Conservation (phyloP, 2,797 vertebrate genomes). For the Pangasius djambal region DNA sequence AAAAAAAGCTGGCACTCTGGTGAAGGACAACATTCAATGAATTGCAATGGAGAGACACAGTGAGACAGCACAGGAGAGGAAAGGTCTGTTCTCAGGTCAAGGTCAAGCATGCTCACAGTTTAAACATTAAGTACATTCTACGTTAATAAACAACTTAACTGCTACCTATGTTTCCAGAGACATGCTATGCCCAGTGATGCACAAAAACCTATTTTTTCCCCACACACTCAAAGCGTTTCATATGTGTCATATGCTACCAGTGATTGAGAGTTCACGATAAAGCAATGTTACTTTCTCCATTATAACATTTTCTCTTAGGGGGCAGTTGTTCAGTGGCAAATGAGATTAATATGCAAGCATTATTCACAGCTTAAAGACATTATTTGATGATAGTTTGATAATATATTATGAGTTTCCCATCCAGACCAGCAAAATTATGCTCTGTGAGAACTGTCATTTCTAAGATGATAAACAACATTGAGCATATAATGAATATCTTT, state of each 20-base stretch:
- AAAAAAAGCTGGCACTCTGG: slow-evolving; percentile 70
- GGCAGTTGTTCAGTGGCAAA: background rate
- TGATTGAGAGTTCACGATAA: background rate
- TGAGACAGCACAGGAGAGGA: slow-evolving; percentile 57
- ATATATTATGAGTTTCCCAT: background rate
- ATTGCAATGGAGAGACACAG: slow-evolving; percentile 64
- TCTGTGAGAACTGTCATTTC: background rate
- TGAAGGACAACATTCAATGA: slow-evolving; percentile 74
- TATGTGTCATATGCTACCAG: background rate
- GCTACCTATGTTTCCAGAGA: too few relatives aligned
- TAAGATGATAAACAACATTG: background rate
- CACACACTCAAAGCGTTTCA: too few relatives aligned
- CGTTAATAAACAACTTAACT: background rate
- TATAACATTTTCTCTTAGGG: background rate
- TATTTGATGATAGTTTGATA: background rate
- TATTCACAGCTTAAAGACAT: background rate
- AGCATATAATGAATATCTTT: background rate
- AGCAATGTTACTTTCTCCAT: background rate
- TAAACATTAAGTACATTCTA: slow-evolving; percentile 18
- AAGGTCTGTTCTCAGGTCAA: slow-evolving; percentile 55
- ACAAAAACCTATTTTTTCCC: background rate
- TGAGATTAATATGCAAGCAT: background rate
- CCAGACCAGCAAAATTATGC: background rate
- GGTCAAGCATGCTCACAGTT: slow-evolving; percentile 20
- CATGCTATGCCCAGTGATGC: background rate